These are phyloP conservation scores for Scortum barcoo DNA, from an alignment of 2,113 vertebrate genomes.

Conservation along the genomic window DNA sequence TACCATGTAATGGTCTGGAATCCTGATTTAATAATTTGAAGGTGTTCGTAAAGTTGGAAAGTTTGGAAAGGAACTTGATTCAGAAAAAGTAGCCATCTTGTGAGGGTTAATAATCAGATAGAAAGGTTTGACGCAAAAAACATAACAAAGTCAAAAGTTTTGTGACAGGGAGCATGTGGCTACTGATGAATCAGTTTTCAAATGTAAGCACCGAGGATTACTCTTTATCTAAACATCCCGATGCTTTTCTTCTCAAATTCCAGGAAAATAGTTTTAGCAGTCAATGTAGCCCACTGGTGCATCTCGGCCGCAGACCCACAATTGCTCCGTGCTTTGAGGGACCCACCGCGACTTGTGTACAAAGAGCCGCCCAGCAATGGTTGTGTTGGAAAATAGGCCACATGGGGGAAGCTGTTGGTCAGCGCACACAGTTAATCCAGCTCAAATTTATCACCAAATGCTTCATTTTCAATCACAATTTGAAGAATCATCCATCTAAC, in stretches of 20 bases:
- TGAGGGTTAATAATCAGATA: not conserved
- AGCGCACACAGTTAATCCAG: not conserved
- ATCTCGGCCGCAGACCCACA: conserved; percentile 52
- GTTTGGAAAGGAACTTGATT: not conserved
- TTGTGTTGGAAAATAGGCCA: conserved; percentile 47
- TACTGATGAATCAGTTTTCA: conserved; percentile 14
- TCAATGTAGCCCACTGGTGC: conserved; percentile 35
- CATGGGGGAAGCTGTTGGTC: conserved; percentile 31
- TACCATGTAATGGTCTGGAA: not conserved
- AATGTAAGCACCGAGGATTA: conserved; percentile 30
- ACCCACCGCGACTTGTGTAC: conserved; percentile 67
- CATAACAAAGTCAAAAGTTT: not conserved
- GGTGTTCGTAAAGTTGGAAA: not conserved
- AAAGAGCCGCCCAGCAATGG: conserved; percentile 47
- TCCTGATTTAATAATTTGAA: not conserved
- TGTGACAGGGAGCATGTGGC: conserved; percentile 9
- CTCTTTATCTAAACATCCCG: conserved; percentile 51
- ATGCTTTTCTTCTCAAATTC: conserved; percentile 32
- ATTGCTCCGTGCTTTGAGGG: conserved; percentile 41
- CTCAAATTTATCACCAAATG: conserved; percentile 17
- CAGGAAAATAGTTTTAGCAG: conserved; percentile 36
- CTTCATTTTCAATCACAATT: not conserved
- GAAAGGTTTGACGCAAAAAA: not conserved
- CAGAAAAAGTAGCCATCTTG: not conserved
- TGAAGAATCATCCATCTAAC: not conserved